These are phyloP conservation scores for Ursus arctos DNA, from an alignment of 2,113 vertebrate genomes.

Conservation along the genomic window DNA sequence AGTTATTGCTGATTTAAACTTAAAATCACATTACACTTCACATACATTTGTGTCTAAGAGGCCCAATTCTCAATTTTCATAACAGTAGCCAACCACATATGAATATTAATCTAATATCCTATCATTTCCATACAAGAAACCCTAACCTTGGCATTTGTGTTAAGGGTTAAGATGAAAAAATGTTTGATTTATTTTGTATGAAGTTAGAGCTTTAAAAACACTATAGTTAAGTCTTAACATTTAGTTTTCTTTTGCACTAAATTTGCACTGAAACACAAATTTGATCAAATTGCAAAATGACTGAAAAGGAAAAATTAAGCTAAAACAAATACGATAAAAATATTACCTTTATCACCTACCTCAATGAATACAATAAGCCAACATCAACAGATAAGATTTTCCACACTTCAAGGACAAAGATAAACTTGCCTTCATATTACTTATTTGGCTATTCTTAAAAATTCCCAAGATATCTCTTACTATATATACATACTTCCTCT, in stretches of 20 bases:
- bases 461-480: not conserved
- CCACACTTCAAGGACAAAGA: not conserved
- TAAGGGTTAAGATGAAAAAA: not conserved
- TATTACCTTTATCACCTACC: not conserved
- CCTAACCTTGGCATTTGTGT: not conserved
- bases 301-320: not conserved
- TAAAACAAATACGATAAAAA: slow-evolving; percentile 47
- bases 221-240: not conserved
- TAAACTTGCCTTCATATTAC: not conserved
- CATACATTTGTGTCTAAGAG: not conserved
- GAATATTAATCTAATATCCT: not conserved
- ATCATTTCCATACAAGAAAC: not conserved
- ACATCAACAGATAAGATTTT: not conserved
- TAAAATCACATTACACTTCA: not conserved
- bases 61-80: not conserved
- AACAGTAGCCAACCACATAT: not conserved
- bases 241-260: slow-evolving; percentile 34
- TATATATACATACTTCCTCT: slow-evolving; percentile 28
- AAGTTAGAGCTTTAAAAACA: not conserved
- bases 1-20: not conserved
- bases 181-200: not conserved
- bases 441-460: not conserved
- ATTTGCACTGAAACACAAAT: not conserved
- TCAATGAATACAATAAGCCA: slow-evolving; percentile 2
- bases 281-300: not conserved